These are phyloP conservation scores for Percopsis omiscomaycus DNA, from an alignment of 2,797 vertebrate genomes.

Conservation along the genomic window DNA sequence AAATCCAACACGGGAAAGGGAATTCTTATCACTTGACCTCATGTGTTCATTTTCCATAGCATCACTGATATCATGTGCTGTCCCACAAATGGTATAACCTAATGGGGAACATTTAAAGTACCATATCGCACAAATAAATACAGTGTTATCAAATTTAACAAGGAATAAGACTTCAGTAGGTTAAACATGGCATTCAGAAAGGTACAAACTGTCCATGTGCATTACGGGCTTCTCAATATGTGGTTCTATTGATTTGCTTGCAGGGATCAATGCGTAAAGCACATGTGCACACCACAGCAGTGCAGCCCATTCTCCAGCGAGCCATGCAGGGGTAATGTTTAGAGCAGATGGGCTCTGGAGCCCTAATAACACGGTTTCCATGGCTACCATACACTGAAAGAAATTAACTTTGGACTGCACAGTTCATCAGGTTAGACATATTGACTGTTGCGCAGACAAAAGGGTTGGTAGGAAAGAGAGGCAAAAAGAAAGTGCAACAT, in stretches of 20 bases:
- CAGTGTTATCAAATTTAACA: background rate
- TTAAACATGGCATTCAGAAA: background rate
- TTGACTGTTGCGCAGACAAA: constrained; percentile 72
- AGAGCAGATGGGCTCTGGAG: constrained; percentile 85
- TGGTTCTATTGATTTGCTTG: constrained; percentile 67
- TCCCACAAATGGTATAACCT: background rate
- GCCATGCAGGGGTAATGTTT: constrained; percentile 82
- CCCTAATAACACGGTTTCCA: constrained; percentile 84
- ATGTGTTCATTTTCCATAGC: background rate
- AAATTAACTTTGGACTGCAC: constrained; percentile 80
- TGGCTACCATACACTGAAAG: constrained; percentile 81
- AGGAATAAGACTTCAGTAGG: background rate
- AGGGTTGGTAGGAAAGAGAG: constrained; percentile 29
- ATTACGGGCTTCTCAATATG: constrained; percentile 43
- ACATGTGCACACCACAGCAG: constrained; percentile 71
- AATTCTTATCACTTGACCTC: constrained; percentile 11
- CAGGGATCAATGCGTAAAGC: constrained; percentile 77
- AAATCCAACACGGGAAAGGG: constrained; percentile 14
- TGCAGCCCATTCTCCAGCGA: constrained; percentile 66
- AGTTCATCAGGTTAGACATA: constrained; percentile 81
- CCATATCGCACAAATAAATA: background rate
- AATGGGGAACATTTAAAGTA: background rate
- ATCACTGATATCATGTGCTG: background rate
- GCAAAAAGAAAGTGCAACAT: constrained; percentile 29
- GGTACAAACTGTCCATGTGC: constrained; percentile 3